Evolutionary conservation across 2,113 vertebrate species (phyloP), one percentile per base, ranked within the genome.

Genomic region (Notothenia coriiceps): DNA sequence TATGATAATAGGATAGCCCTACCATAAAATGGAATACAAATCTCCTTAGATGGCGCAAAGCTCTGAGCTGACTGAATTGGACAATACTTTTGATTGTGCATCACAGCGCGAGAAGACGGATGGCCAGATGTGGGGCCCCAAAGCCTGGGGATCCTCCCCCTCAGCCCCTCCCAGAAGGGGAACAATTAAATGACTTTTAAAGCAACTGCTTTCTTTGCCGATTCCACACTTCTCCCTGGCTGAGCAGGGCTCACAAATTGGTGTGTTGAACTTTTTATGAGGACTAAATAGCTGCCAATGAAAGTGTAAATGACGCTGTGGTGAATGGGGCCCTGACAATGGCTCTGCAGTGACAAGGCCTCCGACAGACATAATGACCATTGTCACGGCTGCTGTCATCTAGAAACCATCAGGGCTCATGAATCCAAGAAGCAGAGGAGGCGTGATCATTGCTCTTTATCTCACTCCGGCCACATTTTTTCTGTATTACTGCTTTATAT

Each of bases 101-200:
- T 90, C 88, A 77, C 54, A 66, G 76, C 84, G 87, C 83, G 77
- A 89, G 91, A 92, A 93, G 78, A 81, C 84, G 10, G 2, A 86
- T 86, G 90, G 92, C 93, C 92, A 95, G 93, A 95, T 93, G 92
- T 87, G 89, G 77, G 80, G 79, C 89, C 88, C 88, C 77, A 71
- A 86, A 85, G 71, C 86, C 63, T 9, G 17, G 25, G 18, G 89
- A 79, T 51, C 85, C 74, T 68, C 85, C 85, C 74, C 76, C 73
- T 64, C 43, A 1, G 84, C 85, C 77, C 84, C 91, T 75, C 74
- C 92, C 87, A 86, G 55, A 69, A 75, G 62, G 70, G 74, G 82
- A 91, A 93, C 85, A 91, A 91, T 94, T 94, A 94, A 95, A 83
- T 94, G 93, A 95, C 94, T 96, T 95, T 93, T 93, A 93, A 96